Conservation (phyloP, 2,797 vertebrate species). For the Xenopus petersii region DNA sequence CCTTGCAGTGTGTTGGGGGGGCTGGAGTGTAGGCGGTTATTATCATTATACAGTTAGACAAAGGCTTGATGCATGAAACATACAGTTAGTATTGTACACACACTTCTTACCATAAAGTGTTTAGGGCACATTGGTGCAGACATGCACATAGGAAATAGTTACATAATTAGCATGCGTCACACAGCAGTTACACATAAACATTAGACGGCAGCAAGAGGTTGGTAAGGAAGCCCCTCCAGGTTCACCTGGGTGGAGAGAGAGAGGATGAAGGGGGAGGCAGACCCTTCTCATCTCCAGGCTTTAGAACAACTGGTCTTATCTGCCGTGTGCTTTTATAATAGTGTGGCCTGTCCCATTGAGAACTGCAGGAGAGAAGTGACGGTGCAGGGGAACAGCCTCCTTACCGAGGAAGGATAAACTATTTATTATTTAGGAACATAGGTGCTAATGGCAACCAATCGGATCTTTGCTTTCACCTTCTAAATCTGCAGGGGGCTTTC, state of each 20-base stretch:
- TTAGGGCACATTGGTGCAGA: not conserved
- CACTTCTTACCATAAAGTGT: too few relatives aligned
- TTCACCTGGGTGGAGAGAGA: slow-evolving; percentile 12
- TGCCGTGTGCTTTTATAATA: slow-evolving; percentile 46
- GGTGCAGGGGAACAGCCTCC: not conserved
- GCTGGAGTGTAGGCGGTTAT: too few relatives aligned
- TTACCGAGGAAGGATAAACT: too few relatives aligned
- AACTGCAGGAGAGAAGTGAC: not conserved
- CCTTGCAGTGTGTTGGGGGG: too few relatives aligned
- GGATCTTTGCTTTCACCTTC: too few relatives aligned
- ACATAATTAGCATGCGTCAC: not conserved
- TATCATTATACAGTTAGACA: too few relatives aligned
- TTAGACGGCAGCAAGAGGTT: slow-evolving; percentile 18
- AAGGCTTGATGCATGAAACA: too few relatives aligned
- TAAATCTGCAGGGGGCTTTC: too few relatives aligned
- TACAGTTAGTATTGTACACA: too few relatives aligned
- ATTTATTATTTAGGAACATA: too few relatives aligned
- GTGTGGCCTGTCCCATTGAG: not conserved
- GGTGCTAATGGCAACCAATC: too few relatives aligned
- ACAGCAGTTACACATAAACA: slow-evolving; percentile 13
- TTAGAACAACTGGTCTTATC: slow-evolving; percentile 48
- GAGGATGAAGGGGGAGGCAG: slow-evolving; percentile 23
- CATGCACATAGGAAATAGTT: not conserved
- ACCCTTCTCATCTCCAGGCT: slow-evolving; percentile 20
- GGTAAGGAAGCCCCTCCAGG: slow-evolving; percentile 37